Evolutionary conservation across 2,888 invertebrate genomes (phyloP), one percentile per base, ranked within the genome.

Genomic region (Ctenicera cuprea): DNA sequence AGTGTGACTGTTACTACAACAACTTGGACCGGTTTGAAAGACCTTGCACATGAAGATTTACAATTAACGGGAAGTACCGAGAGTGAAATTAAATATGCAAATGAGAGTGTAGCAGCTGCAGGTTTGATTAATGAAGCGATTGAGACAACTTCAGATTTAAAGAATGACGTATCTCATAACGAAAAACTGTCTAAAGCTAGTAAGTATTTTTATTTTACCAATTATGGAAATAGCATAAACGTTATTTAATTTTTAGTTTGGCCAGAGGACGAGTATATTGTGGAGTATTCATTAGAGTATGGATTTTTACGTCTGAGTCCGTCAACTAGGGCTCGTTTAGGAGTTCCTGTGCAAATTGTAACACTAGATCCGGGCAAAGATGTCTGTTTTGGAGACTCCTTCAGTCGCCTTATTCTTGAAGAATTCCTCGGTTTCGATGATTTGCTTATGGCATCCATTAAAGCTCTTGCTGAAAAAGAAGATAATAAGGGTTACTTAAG

Each of bases 351-450:
- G 1, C 93, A 94, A 84, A 94, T 95, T 14, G 94, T 95, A 11
- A 93, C 94, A 16, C 84, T 96, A 84, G 97, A 99, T 89, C 97
- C 99, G 0, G 90, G 90, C 52, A 93, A 91, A 68, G 96, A 98
- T 84, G 90, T 91, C 76, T 99, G 99, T 85, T 99, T 99, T 87
- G 99, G 99, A 0, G 98, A 98, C 86, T 87, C 93, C 0, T 94
- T 98, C 84, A 97, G 80, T 63, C 92, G 97, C 59, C 93, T 97
- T 82, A 91, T 99, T 75, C 91, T 99, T 43, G 95, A 96, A 77
- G 94, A 97, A 84, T 95, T 99, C 85, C 90, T 99, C 50, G 99
- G 99, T 30, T 99, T 99, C 83, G 98, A 99, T 85, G 99, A 99
- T 85, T 88, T 99, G 73, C 89, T 99, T 1, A 97, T 99, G 96